Percentiles rank a stretch among this genome's conserved stretches.
Conservation (phyloP, 2,888 invertebrate species). For the Thalpophila matura region DNA sequence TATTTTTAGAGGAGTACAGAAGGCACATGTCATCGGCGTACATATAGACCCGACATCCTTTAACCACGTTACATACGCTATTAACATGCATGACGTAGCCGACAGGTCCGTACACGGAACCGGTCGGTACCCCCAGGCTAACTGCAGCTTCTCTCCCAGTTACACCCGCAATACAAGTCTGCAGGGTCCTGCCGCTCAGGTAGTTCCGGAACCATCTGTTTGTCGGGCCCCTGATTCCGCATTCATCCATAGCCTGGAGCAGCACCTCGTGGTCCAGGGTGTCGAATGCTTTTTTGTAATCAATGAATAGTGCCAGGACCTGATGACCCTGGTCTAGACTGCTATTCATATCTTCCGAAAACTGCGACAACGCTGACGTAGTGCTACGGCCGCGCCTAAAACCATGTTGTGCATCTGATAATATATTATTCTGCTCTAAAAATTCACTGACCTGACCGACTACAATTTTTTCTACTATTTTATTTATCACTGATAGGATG, state of each 20-base stretch:
- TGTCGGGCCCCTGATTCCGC: constrained; percentile 7
- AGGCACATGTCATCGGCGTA: constrained; percentile 16
- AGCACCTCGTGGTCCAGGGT: constrained; percentile 9
- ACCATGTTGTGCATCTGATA: constrained; percentile 8
- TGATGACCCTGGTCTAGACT: neutral
- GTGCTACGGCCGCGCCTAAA: constrained; percentile 8
- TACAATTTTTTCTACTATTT: constrained; percentile 9
- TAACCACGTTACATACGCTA: constrained; percentile 1
- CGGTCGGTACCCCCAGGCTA: too few relatives aligned
- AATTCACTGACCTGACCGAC: neutral
- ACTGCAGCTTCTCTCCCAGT: too few relatives aligned
- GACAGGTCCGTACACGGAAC: too few relatives aligned
- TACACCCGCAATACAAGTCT: too few relatives aligned
- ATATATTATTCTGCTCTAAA: neutral
- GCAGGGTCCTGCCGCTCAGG: too few relatives aligned
- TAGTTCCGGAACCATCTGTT: constrained; percentile 4
- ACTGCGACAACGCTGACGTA: constrained; percentile 3
- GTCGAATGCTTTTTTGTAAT: constrained; percentile 12
- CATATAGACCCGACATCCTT: constrained; percentile 7
- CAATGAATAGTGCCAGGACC: too few relatives aligned
- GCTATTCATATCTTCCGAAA: constrained; percentile 1
- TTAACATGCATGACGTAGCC: too few relatives aligned
- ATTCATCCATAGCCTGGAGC: constrained; percentile 16
- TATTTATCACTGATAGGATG: constrained; percentile 6
- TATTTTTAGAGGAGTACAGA: constrained; percentile 7